Conservation (phyloP, 2,888 invertebrate species). For the Protodeltote pygarga region DNA sequence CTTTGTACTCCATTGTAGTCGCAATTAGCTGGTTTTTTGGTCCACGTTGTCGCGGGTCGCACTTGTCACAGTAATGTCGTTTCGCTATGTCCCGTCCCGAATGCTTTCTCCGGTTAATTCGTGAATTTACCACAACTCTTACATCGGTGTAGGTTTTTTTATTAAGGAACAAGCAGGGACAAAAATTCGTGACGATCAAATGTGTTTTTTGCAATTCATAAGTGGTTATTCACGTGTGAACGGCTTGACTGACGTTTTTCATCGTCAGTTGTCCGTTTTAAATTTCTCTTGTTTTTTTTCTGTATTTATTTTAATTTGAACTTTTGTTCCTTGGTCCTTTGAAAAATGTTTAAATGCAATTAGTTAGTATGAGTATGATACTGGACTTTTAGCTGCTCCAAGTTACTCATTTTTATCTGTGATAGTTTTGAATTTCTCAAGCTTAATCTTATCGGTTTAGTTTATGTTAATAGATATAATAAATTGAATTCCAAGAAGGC, state of each 20-base stretch:
- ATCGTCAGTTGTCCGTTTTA: constrained; percentile 65
- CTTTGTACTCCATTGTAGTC: constrained; percentile 83
- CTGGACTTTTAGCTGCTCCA: too few relatives aligned
- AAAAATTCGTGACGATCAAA: constrained; percentile 63
- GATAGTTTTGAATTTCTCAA: too few relatives aligned
- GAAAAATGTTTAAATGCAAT: constrained; percentile 31
- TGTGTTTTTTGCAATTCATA: constrained; percentile 68
- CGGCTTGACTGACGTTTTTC: constrained; percentile 73
- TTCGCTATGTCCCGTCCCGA: constrained; percentile 75
- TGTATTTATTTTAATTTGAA: constrained; percentile 46
- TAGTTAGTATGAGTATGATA: constrained; percentile 14
- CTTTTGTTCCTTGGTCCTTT: constrained; percentile 35
- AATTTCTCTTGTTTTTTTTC: constrained; percentile 56
- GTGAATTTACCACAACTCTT: constrained; percentile 68
- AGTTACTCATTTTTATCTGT: too few relatives aligned
- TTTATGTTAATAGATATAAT: too few relatives aligned
- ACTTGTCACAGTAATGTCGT: constrained; percentile 81
- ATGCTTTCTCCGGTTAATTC: constrained; percentile 77
- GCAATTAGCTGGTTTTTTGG: constrained; percentile 82
- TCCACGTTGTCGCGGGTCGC: constrained; percentile 68
- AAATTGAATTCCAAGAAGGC: background rate
- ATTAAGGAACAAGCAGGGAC: constrained; percentile 43
- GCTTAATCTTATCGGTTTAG: too few relatives aligned
- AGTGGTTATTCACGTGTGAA: constrained; percentile 75
- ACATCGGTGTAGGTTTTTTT: constrained; percentile 46